These are phyloP conservation scores for Synaphobranchus kaupii DNA, from an alignment of 2,797 vertebrate genomes.

Conservation along the genomic window DNA sequence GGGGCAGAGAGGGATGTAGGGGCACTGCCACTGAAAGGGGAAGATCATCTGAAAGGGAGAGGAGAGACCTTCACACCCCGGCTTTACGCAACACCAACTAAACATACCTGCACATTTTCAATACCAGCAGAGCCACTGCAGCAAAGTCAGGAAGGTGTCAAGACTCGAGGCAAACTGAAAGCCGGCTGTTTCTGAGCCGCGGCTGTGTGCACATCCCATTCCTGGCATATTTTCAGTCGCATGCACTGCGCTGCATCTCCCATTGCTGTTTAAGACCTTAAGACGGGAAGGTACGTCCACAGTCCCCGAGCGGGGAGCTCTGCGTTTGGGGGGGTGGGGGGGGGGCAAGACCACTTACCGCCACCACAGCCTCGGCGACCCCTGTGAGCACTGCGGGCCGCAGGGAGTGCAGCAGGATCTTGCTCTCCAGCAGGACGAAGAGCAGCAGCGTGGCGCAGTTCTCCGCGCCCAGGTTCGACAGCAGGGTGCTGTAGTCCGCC, in stretches of 20 bases:
- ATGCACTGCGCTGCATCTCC: background rate
- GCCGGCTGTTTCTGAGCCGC: background rate
- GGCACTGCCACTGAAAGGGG: conserved; percentile 99
- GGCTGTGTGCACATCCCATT: background rate
- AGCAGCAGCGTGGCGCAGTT: conserved; percentile 92
- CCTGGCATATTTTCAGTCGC: background rate
- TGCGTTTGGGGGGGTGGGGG: too few species aligned
- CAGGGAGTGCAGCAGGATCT: conserved; percentile 96
- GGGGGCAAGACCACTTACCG: conserved; percentile 77
- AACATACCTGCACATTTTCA: background rate
- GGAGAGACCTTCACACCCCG: background rate
- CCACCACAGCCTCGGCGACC: conserved; percentile 93
- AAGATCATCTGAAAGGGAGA: conserved; percentile 89
- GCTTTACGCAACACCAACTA: background rate
- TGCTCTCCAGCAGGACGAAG: conserved; percentile 90
- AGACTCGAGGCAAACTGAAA: background rate
- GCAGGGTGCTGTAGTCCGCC: conserved; percentile 90
- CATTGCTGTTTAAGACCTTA: background rate
- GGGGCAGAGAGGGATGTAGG: conserved; percentile 96
- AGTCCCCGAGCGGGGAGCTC: background rate
- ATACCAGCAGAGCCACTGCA: background rate
- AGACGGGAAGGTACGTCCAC: background rate
- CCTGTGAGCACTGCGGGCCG: conserved; percentile 94
- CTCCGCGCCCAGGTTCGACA: conserved; percentile 93
- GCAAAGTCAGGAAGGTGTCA: background rate